Evolutionary conservation across 2,113 vertebrate genomes (phyloP), one percentile per base, ranked within the genome.

Genomic region (Brachypteracias leptosomus): DNA sequence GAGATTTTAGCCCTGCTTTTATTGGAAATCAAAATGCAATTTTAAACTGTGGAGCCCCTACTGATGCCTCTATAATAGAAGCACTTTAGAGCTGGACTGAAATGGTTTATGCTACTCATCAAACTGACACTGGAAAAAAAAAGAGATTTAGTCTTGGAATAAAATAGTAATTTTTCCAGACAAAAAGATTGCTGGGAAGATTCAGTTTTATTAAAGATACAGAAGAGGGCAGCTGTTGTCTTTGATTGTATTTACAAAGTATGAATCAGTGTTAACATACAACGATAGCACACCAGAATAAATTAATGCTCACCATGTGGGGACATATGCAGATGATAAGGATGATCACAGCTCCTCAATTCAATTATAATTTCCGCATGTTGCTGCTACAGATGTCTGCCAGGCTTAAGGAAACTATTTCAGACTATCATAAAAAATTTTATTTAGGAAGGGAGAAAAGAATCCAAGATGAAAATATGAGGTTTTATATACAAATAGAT

Each of bases 11-110:
- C 63, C 38, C 59, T 73, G 49, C 58, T 90, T 90, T 93, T 91
- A 96, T n/a, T 91, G 82, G 65, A 90, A 96, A 94, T 90, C 87
- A 94, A 94, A 96, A 88, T 84, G 29, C 42, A 91, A 35, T 89
- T 97, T 92, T 86, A 81, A 87, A 57, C 54, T 33, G 40, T 81
- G 57, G 65, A 89, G 76, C 44, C 63, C 21, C 44, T 81, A 46
- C 70, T 65, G 83, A 94, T 71, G 40, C 52, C 47, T 93, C 42
- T 77, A 51, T 80, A 81, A 92, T 36, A 62, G 71, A 61, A 90
- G 40, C 51, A 83, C 58, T 95, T 54, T 74, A 28, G 33, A 89
- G 57, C 68, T 75, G 79, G 40, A 83, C 36, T 84, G 62, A 76
- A 17, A 74, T 67, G 22, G 28, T 90, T 90, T 88, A 55, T 51